Base-by-base conservation (phyloP, 2,113 vertebrate species). In the Ginglymostoma cirratum region DNA sequence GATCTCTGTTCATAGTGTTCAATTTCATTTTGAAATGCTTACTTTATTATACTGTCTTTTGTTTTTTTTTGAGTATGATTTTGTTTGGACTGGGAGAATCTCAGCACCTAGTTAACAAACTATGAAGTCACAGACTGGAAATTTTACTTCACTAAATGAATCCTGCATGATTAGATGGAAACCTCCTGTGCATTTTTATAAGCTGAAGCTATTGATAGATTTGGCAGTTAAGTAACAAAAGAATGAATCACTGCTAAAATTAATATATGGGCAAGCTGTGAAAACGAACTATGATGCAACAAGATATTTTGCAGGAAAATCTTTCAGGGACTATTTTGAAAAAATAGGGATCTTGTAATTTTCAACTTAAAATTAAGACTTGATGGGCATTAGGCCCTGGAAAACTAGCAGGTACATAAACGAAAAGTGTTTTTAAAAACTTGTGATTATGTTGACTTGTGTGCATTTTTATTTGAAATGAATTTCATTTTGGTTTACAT, bases 401-500 rank as follows among this genome's bases (percentile, higher is more conserved):
- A 17, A 95, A 95, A 72, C 24, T 5, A 76, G 69, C 93, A 94
- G 66, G 93, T 72, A 69, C 69, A 30, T 95, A 76, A 70, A 95
- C 45, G 24, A 95, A 94, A 72, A 6, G 65, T 92, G 61, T 72
- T 95, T 94, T 95, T 95, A 70, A 72, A 95, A 95, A 45, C 48
- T 95, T 52, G 67, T 72, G 94, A 95, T 95, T 52, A 95, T 52
- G 69, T 94, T 94, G 38, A 94, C 42, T 45, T 95, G 69, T 72
- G 45, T 76, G 30, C 45, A 52, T 95, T 94, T 94, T 70, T 94
- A 70, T 94, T 95, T 70, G 94, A 72, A 95, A 72, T 95, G 67
- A 48, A 95, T 76, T 95, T 95, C 38, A 95, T 95, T 95, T 95
- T 45, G 10, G 69, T 95, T 94, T 94, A 94, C 92, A 69, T 94